Percentiles rank a stretch among this genome's conserved stretches.
Evolutionary conservation across 2,888 invertebrate species (phyloP).

Genomic region (Pilophorus perplexus): DNA sequence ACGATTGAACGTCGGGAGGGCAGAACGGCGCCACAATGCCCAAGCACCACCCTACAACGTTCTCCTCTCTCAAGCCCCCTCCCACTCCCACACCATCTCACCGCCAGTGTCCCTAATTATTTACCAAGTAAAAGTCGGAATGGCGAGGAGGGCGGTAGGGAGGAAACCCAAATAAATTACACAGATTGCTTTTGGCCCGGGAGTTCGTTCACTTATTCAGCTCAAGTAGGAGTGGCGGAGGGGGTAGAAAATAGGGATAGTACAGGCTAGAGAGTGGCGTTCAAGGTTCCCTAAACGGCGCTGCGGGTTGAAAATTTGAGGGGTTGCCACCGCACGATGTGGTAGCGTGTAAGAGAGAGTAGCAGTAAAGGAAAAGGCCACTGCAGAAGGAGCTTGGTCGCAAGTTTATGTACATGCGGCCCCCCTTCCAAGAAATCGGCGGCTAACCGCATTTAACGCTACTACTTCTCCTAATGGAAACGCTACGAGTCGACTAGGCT

Average conservation of each 20-base stretch:
- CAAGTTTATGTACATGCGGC: slow-evolving; percentile 5
- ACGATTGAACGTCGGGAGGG: not conserved
- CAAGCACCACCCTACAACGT: slow-evolving; percentile 24
- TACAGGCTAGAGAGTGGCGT: not conserved
- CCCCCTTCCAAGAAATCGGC: slow-evolving; percentile 1
- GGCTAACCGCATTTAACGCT: slow-evolving; percentile 11
- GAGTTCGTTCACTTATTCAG: slow-evolving; percentile 34
- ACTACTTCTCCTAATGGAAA: too few species aligned
- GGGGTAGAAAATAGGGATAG: slow-evolving; percentile 1
- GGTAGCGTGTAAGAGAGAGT: not conserved
- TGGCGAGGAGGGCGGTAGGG: not conserved
- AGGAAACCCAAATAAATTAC: slow-evolving; percentile 30
- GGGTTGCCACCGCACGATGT: not conserved
- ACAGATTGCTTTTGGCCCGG: slow-evolving; percentile 38
- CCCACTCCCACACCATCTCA: not conserved
- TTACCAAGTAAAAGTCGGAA: slow-evolving; percentile 13
- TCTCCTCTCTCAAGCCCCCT: slow-evolving; percentile 13
- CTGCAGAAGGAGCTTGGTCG: slow-evolving; percentile 6
- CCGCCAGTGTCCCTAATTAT: slow-evolving; percentile 27
- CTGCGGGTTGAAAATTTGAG: slow-evolving; percentile 23
- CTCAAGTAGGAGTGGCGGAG: not conserved
- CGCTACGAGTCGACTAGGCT: too few species aligned
- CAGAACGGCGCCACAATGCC: slow-evolving; percentile 9
- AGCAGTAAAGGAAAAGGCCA: not conserved
- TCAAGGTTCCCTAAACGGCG: slow-evolving; percentile 8